Evolutionary conservation across 2,113 vertebrate genomes (phyloP).

Genomic region (Sarotherodon lohbergeri): DNA sequence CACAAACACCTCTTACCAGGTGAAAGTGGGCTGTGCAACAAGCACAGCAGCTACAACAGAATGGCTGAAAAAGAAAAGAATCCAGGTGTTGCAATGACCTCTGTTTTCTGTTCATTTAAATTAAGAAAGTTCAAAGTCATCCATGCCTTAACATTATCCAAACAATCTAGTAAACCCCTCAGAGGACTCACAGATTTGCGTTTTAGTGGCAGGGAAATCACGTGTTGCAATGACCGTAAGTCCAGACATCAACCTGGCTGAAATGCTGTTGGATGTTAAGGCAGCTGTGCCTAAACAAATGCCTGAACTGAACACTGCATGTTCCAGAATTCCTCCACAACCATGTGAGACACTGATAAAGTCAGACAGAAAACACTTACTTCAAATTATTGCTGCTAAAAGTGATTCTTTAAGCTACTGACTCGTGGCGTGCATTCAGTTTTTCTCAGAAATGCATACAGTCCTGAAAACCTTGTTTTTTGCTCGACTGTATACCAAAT

Average conservation of each 20-base stretch:
- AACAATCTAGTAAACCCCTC: not conserved
- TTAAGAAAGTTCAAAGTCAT: not conserved
- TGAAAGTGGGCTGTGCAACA: not conserved
- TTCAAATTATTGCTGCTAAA: not conserved
- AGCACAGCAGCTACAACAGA: not conserved
- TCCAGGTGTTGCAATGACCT: not conserved
- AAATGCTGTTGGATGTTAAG: fast-evolving
- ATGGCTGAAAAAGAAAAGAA: not conserved
- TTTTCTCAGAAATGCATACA: fast-evolving
- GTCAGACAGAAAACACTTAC: not conserved
- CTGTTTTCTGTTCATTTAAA: not conserved
- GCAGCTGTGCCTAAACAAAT: not conserved
- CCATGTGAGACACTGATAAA: not conserved
- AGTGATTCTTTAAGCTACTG: not conserved
- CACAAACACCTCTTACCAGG: not conserved
- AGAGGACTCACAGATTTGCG: not conserved
- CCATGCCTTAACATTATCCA: not conserved
- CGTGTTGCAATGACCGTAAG: fast-evolving
- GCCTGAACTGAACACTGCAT: not conserved
- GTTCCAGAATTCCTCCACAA: not conserved
- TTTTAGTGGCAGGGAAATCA: not conserved
- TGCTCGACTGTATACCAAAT: fast-evolving
- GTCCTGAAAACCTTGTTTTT: fast-evolving
- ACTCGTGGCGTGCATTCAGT: fast-evolving
- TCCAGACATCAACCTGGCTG: not conserved